Conservation (phyloP, 2,797 vertebrate genomes). For the Clamator glandarius region DNA sequence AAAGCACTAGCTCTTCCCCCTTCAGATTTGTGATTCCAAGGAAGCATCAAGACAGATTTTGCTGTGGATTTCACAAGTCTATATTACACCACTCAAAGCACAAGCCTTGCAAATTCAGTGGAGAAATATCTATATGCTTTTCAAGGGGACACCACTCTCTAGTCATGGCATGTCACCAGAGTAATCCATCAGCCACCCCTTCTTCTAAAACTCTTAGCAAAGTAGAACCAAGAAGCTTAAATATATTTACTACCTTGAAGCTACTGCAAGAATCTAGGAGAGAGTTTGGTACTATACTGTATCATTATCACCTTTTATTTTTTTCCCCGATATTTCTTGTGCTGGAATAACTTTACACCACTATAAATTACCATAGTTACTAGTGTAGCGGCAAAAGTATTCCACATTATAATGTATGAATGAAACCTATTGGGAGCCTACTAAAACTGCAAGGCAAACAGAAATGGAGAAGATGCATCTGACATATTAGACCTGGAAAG, state of each 20-base stretch:
- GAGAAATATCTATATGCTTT: neutral
- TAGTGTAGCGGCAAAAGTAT: neutral
- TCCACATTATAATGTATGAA: neutral
- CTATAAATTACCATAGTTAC: neutral
- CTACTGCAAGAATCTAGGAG: neutral
- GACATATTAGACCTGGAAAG: neutral
- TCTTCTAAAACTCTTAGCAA: neutral
- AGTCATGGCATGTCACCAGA: neutral
- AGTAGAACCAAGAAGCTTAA: neutral
- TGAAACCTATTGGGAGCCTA: neutral
- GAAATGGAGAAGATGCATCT: neutral
- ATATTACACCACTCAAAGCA: neutral
- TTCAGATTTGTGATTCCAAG: too few relatives aligned
- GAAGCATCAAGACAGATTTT: neutral
- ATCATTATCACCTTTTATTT: neutral
- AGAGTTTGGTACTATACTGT: neutral
- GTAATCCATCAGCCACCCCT: neutral
- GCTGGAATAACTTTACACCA: neutral
- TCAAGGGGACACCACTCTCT: neutral
- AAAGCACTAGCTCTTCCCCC: neutral
- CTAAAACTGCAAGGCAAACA: neutral
- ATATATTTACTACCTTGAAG: neutral
- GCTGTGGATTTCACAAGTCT: neutral
- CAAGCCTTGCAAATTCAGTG: neutral
- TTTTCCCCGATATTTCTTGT: neutral